A percentile compares a stretch with the other conserved stretches of the same genome.
phyloP scores from a whole-genome alignment of 2,113 vertebrate genomes.

The Carassius auratus region DNA sequence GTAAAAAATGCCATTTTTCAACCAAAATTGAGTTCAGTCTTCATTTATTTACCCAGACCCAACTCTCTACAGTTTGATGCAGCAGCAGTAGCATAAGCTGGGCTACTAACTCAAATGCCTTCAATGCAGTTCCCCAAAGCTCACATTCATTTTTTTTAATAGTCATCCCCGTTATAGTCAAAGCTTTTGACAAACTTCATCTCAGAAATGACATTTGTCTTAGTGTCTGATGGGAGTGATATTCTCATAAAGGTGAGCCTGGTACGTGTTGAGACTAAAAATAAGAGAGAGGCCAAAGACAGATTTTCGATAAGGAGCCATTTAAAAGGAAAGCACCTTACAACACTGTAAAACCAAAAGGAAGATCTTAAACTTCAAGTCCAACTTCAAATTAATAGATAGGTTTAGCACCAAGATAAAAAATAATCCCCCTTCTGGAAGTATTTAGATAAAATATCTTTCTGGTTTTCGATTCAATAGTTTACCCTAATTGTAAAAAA shows the following conservation, averaged over 20 bases:
- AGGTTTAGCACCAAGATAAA: background rate
- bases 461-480: background rate
- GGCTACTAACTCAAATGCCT: background rate
- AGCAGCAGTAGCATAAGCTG: slow-evolving; percentile 16
- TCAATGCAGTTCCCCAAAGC: background rate
- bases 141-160: background rate
- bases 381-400: background rate
- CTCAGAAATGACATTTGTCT: background rate
- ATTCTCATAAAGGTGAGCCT: slow-evolving; percentile 22
- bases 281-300: slow-evolving; percentile 1
- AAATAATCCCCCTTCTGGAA: background rate
- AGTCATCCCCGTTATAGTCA: background rate
- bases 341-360: background rate
- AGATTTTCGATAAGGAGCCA: background rate
- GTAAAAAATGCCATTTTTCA: slow-evolving; percentile 15
- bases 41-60: slow-evolving; percentile 21
- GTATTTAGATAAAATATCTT: slow-evolving; percentile 15
- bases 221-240: slow-evolving; percentile 13
- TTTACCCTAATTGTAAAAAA: background rate
- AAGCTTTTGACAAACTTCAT: slow-evolving; percentile 21
- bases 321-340: slow-evolving; percentile 9
- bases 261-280: slow-evolving; percentile 11
- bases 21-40: background rate
- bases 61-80: slow-evolving; percentile 19
- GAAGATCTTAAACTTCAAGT: slow-evolving; percentile 5